Percentiles rank a stretch among this genome's conserved stretches.
These are phyloP conservation scores for Brachionus sp. DNA, from an alignment of 1,140 invertebrate genomes.

Conservation along the genomic window DNA sequence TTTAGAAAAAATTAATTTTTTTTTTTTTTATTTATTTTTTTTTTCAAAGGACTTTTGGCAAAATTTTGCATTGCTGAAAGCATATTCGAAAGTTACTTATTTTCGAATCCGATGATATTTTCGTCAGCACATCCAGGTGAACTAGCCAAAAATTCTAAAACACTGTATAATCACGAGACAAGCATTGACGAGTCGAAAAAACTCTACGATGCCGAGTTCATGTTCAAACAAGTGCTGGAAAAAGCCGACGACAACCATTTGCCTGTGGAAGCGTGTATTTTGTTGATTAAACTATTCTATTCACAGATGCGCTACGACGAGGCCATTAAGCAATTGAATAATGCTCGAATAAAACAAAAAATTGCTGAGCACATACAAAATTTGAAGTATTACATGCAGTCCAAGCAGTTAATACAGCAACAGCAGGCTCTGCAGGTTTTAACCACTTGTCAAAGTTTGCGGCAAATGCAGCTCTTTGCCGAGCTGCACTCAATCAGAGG, in stretches of 20 bases:
- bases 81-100: constrained; percentile 10
- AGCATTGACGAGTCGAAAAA: not conserved
- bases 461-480: constrained; percentile 21
- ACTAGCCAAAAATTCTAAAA: not conserved
- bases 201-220: not conserved
- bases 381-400: not conserved
- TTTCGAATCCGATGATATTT: constrained; percentile 26
- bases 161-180: not conserved
- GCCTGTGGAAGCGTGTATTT: not conserved
- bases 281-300: constrained; percentile 26
- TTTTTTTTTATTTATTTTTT: not conserved
- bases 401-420: not conserved
- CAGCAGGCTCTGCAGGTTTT: not conserved
- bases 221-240: constrained; percentile 9
- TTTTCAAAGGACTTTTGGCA: not conserved
- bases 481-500: constrained; percentile 18
- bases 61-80: constrained; percentile 28
- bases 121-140: not conserved
- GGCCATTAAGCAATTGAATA: not conserved
- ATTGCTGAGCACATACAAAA: not conserved
- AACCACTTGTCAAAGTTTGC: not conserved
- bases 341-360: not conserved
- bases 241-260: not conserved
- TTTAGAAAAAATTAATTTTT: not conserved
- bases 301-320: constrained; percentile 38